A percentile compares a stretch with the other conserved stretches of the same genome.
Conservation (phyloP, 2,888 invertebrate species). For the Mesopsocus fuscifrons region DNA sequence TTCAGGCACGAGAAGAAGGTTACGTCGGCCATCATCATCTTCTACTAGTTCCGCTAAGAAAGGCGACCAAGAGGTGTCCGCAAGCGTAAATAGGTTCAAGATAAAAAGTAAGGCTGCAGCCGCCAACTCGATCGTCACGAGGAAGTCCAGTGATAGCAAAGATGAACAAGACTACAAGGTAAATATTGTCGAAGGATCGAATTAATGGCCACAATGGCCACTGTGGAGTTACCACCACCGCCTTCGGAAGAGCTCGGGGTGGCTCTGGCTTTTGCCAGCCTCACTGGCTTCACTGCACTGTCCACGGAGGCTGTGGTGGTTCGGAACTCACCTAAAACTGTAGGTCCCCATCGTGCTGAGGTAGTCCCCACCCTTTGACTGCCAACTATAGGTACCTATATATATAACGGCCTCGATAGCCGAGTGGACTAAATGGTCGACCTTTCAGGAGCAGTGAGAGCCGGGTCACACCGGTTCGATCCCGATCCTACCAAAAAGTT, state of each 20-base stretch:
- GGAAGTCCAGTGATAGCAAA: conserved; percentile 32
- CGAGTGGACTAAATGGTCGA: too few species aligned
- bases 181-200: conserved; percentile 14
- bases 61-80: conserved; percentile 37
- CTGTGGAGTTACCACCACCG: too few species aligned
- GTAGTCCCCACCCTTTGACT: too few species aligned
- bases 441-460: too few species aligned
- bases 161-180: conserved; percentile 55
- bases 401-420: too few species aligned
- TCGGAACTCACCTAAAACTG: too few species aligned
- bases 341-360: too few species aligned
- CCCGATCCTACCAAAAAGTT: too few species aligned
- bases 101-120: conserved; percentile 35
- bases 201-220: too few species aligned
- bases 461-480: too few species aligned
- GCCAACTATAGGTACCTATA: conserved; percentile 10
- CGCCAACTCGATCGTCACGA: conserved; percentile 27
- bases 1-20: conserved; percentile 43
- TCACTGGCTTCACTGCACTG: conserved; percentile 5
- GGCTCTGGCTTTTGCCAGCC: conserved; percentile 1
- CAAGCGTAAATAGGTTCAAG: conserved; percentile 45
- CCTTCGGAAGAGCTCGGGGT: too few species aligned
- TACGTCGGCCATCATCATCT: conserved; percentile 42
- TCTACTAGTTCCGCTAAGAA: conserved; percentile 30
- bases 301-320: too few species aligned